Base-by-base conservation (phyloP, 2,888 invertebrate species). In the Melipona bicolor region DNA sequence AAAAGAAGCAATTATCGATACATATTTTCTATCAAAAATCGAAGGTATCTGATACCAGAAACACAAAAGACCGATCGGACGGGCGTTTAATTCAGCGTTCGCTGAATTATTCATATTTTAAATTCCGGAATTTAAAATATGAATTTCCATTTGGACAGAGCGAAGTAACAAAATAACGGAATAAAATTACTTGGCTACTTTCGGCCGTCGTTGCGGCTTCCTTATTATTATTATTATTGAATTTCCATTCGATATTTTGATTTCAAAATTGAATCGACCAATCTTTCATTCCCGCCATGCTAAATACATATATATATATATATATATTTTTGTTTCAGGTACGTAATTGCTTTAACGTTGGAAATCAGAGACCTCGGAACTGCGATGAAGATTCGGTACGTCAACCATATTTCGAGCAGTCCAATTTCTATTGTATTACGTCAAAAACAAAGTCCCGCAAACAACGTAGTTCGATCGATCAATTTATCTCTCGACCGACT, bases 271-370 rank as follows among this genome's bases (percentile, higher is more conserved):
- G 19, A 11, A 52, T 11, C 4, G 19, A 9, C 24, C 0, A n/a
- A 50, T 49, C 15, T 15, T 59, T 15, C 2, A 3, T 15, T 4
- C 0, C 21, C 11, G n/a, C 17, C 24, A 13, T 43, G 49, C 59
- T 81, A 50, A 84, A 59, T 64, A 62, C 32, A n/a, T 61, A 62
- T 32, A n/a, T 61, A 54, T 6, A 54, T 19, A 64, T 19, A 19
- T 6, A 4, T 32, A 32, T 59, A 43, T 43, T 79, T 83, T 43
- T 87, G 74, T 87, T 87, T n/a, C 82, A 87, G 87, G 87, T 87
- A 84, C 24, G 87, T 87, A 71, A 56, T 13, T 59, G 3, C 68
- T 36, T 49, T 15, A 21, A 43, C 13, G 15, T 56, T 50, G 24
- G 54, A n/a, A 27, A 36, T 4, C 62, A 24, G 59, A 54, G 15